A percentile compares a stretch with the other conserved stretches of the same genome.
phyloP scores from a whole-genome alignment of 2,113 vertebrate genomes.

The Ciconia boyciana region DNA sequence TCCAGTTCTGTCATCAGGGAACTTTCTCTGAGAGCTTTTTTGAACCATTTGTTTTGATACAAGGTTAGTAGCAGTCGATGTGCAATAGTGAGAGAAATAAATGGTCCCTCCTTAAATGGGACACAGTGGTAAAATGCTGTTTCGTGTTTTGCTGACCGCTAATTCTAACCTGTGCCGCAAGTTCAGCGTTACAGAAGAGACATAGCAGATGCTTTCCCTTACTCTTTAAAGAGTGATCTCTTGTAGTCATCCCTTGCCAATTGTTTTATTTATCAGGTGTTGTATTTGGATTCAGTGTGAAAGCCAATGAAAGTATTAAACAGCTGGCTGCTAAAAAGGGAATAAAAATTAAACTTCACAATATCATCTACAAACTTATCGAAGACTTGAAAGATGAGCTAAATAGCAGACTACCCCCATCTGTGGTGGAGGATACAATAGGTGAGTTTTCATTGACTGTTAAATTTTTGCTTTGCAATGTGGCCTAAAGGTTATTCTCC shows the following conservation, averaged over 20 bases:
- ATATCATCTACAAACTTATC: constrained; percentile 88
- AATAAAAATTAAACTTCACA: constrained; percentile 83
- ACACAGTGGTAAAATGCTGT: not conserved
- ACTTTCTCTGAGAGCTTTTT: not conserved
- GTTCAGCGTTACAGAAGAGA: not conserved
- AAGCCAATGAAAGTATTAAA: constrained; percentile 73
- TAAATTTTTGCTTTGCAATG: not conserved
- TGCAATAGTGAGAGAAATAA: not conserved
- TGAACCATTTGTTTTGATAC: not conserved
- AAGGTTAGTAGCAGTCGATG: not conserved
- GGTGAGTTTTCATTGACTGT: constrained; percentile 67
- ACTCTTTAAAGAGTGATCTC: not conserved
- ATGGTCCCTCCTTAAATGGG: not conserved
- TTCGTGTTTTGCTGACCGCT: not conserved
- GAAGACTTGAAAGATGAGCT: constrained; percentile 88
- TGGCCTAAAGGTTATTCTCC: not conserved
- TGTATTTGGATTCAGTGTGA: constrained; percentile 90
- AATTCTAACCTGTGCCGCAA: not conserved
- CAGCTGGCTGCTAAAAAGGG: constrained; percentile 80
- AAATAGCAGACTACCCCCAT: constrained; percentile 73
- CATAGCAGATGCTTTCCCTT: not conserved
- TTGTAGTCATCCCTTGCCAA: not conserved
- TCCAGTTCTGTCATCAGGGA: not conserved
- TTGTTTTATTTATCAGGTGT: constrained; percentile 72
- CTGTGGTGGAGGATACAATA: constrained; percentile 66